Evolutionary conservation across 2,888 invertebrate species (phyloP).

Genomic region (Crepidodera aurea): DNA sequence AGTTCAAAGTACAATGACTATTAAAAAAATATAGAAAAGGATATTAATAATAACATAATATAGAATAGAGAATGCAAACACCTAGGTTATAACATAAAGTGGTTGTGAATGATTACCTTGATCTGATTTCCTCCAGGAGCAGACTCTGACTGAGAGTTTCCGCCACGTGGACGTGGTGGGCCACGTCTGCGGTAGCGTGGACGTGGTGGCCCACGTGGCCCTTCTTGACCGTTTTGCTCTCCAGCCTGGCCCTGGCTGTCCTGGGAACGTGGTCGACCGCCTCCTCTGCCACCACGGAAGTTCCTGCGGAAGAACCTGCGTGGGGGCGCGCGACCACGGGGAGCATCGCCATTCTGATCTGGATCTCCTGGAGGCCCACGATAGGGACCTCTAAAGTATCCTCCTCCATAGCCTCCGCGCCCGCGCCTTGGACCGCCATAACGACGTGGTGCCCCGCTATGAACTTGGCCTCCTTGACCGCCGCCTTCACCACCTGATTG

Average conservation of each 20-base stretch:
- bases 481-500: slow-evolving; percentile 57
- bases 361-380: slow-evolving; percentile 51
- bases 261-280: slow-evolving; percentile 66
- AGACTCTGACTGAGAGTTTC: slow-evolving; percentile 60
- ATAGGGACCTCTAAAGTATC: slow-evolving; percentile 61
- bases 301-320: slow-evolving; percentile 76
- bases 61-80: no score
- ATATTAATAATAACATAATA: no score
- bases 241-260: slow-evolving; percentile 63
- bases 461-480: slow-evolving; percentile 48
- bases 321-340: slow-evolving; percentile 64
- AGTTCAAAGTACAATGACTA: no score
- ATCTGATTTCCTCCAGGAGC: slow-evolving; percentile 31
- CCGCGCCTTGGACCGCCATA: slow-evolving; percentile 62
- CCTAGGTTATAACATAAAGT: no score
- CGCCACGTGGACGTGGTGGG: slow-evolving; percentile 56
- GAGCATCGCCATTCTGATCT: slow-evolving; percentile 58
- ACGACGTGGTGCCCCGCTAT: slow-evolving; percentile 60
- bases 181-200: slow-evolving; percentile 63
- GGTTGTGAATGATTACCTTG: no score
- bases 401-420: slow-evolving; percentile 54
- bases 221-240: slow-evolving; percentile 58
- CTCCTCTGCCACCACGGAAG: slow-evolving; percentile 73
- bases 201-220: slow-evolving; percentile 59
- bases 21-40: no score